Conservation (phyloP, 2,888 invertebrate genomes). For the Caenorhabditis japonica region DNA sequence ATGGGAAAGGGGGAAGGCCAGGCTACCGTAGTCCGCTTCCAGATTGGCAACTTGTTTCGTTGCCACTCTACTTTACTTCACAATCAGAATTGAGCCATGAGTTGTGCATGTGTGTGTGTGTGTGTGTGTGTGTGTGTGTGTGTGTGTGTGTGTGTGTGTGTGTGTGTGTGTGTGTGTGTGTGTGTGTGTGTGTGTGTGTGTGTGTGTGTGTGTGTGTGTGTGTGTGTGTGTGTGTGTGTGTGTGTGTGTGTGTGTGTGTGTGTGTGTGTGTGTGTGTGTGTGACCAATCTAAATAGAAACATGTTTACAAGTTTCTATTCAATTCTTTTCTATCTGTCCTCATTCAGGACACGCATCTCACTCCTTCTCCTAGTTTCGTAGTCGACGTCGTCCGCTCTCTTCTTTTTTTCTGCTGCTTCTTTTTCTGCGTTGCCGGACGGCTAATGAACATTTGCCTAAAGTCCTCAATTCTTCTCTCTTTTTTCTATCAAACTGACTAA, state of each 20-base stretch:
- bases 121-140: background rate
- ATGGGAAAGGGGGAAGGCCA: too few relatives aligned
- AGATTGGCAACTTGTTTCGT: too few relatives aligned
- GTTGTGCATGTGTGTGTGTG: background rate
- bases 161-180: background rate
- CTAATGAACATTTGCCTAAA: constrained; percentile 44
- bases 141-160: background rate
- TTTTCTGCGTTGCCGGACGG: constrained; percentile 19
- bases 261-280: too few relatives aligned
- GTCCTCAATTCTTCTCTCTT: constrained; percentile 24
- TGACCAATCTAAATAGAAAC: constrained; percentile 50
- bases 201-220: background rate
- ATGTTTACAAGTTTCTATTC: constrained; percentile 50
- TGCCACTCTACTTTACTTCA: background rate
- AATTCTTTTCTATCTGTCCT: constrained; percentile 49
- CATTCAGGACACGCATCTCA: constrained; percentile 36
- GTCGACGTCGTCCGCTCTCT: constrained; percentile 2
- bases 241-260: background rate
- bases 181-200: background rate
- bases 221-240: background rate
- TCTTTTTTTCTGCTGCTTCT: constrained; percentile 23
- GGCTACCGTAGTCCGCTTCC: constrained; percentile 10
- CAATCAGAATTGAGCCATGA: constrained; percentile 30
- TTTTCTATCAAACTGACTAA: too few relatives aligned
- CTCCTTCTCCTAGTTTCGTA: constrained; percentile 10